Conservation (phyloP, 2,113 vertebrate genomes). For the Centropus unirufus region DNA sequence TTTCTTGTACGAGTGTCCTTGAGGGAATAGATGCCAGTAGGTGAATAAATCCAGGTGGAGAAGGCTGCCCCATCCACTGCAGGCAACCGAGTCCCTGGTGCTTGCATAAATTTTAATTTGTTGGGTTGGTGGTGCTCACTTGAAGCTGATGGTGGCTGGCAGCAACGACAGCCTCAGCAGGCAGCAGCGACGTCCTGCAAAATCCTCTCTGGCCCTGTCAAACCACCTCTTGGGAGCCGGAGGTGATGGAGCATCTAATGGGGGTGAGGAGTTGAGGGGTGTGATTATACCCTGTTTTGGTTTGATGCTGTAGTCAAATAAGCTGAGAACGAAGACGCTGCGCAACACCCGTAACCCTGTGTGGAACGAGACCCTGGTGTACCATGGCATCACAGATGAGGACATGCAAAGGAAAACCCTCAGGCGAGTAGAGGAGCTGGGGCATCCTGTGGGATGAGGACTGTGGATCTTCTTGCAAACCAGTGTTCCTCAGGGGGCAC, state of each 20-base stretch:
- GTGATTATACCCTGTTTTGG: rapidly evolving
- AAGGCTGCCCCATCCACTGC: neutral
- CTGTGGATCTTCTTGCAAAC: rapidly evolving
- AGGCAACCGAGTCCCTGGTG: rapidly evolving
- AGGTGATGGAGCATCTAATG: neutral
- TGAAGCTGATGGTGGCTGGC: rapidly evolving
- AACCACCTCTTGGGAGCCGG: neutral
- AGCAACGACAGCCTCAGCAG: neutral
- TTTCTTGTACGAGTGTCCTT: neutral
- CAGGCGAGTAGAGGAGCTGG: conserved; percentile 69
- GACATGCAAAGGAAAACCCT: conserved; percentile 98
- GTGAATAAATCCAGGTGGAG: rapidly evolving
- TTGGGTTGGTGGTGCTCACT: neutral
- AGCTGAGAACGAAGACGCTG: conserved; percentile 94
- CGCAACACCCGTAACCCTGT: conserved; percentile 92
- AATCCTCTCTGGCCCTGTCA: neutral
- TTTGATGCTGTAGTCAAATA: conserved; percentile 84
- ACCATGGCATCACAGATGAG: conserved; percentile 93
- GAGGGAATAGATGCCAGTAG: neutral
- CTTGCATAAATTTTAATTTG: neutral
- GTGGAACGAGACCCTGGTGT: conserved; percentile 94
- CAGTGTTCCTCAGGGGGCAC: no score
- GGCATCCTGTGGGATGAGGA: neutral
- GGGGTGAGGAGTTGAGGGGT: neutral
- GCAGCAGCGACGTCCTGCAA: neutral